Percentiles rank a stretch among this genome's conserved stretches.
phyloP scores from a whole-genome alignment of 1,140 invertebrate species.

The Bradynema listronoti region DNA sequence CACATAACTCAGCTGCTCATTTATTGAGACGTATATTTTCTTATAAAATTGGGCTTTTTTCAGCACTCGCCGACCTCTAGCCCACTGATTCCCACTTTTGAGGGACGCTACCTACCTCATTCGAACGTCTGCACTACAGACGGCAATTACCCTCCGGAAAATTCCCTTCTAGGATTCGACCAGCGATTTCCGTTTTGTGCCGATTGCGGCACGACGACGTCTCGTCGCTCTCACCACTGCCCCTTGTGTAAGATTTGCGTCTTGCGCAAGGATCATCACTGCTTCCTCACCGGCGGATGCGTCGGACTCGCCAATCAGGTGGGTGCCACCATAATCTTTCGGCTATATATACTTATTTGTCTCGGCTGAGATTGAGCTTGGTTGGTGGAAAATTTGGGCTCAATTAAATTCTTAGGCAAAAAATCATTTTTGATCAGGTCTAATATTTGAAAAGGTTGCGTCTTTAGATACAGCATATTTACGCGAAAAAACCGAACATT shows the following conservation, averaged over 20 bases:
- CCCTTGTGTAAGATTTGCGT: slow-evolving; percentile 45
- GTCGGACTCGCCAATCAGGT: slow-evolving; percentile 45
- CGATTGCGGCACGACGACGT: slow-evolving; percentile 27
- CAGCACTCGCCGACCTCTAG: not conserved
- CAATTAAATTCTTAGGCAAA: too few species aligned
- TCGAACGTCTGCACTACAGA: slow-evolving; percentile 1
- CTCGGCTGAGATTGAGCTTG: too few species aligned
- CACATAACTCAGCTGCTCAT: too few species aligned
- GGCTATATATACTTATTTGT: too few species aligned
- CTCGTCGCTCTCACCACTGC: slow-evolving; percentile 40
- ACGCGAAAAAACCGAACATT: too few species aligned
- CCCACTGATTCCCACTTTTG: not conserved
- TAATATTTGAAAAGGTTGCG: too few species aligned
- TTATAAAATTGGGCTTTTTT: slow-evolving; percentile 1
- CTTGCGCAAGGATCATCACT: slow-evolving; percentile 44
- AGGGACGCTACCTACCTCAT: not conserved
- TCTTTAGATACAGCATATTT: too few species aligned
- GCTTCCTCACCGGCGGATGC: slow-evolving; percentile 43
- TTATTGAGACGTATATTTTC: too few species aligned
- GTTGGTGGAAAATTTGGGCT: too few species aligned
- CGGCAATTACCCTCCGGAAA: not conserved
- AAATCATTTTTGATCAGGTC: too few species aligned
- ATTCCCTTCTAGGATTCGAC: slow-evolving; percentile 10
- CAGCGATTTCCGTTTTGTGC: slow-evolving; percentile 21
- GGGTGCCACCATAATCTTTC: too few species aligned